These are phyloP conservation scores for Gallinago stenura DNA, from an alignment of 2,797 vertebrate genomes.

Conservation along the genomic window DNA sequence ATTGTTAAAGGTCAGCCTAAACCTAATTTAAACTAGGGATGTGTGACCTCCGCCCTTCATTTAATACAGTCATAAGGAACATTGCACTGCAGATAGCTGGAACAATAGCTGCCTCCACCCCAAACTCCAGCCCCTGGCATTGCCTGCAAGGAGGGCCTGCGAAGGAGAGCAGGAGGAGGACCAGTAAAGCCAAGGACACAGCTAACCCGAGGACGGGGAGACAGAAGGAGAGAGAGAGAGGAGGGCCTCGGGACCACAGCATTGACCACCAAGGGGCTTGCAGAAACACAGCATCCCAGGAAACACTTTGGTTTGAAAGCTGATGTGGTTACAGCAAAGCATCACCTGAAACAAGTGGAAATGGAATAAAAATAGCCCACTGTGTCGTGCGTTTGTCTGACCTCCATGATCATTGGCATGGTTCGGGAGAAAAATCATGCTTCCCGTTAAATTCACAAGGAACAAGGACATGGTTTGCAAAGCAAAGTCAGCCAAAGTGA, in stretches of 20 bases:
- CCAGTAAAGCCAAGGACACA: background rate
- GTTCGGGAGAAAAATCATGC: background rate
- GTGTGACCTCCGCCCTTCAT: slow-evolving; percentile 75
- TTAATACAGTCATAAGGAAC: slow-evolving; percentile 72
- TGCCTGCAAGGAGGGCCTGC: slow-evolving; percentile 3
- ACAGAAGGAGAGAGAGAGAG: background rate
- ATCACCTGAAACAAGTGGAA: background rate
- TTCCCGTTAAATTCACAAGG: background rate
- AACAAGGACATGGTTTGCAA: background rate
- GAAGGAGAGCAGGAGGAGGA: background rate
- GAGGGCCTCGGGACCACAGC: background rate
- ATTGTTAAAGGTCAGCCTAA: slow-evolving; percentile 70
- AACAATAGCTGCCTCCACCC: slow-evolving; percentile 73
- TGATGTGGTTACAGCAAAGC: background rate
- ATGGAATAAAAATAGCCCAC: background rate
- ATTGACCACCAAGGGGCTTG: background rate
- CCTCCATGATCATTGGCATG: rapidly evolving
- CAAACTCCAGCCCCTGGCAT: slow-evolving; percentile 40
- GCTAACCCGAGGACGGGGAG: background rate
- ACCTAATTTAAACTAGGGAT: slow-evolving; percentile 69
- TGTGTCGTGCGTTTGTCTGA: background rate
- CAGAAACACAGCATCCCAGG: background rate
- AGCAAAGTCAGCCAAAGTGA: background rate
- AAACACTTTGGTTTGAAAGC: background rate
- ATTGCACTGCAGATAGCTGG: slow-evolving; percentile 65